These are phyloP conservation scores for Acipenser oxyrinchus DNA, from an alignment of 2,797 vertebrate genomes.

Conservation along the genomic window DNA sequence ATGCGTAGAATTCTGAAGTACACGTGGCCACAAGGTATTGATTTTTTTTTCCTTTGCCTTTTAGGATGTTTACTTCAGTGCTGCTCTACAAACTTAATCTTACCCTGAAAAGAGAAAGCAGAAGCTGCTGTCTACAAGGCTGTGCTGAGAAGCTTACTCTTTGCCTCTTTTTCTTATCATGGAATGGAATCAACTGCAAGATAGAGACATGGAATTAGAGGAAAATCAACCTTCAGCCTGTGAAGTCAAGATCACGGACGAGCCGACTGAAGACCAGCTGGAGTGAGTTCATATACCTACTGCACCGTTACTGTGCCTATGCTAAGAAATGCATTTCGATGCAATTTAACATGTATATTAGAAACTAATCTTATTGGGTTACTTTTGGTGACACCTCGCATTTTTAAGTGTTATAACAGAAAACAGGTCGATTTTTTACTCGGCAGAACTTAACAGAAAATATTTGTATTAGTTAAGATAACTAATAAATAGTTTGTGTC, in stretches of 20 bases:
- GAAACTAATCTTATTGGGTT: no score
- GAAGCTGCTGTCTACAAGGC: conserved; percentile 23
- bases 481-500: no score
- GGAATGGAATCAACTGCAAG: conserved; percentile 34
- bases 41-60: conserved; percentile 47
- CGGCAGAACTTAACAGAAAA: not conserved
- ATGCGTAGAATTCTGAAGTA: conserved; percentile 60
- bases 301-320: not conserved
- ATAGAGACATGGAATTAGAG: conserved; percentile 47
- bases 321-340: no score
- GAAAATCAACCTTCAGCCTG: conserved; percentile 42
- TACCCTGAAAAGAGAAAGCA: conserved; percentile 38
- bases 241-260: conserved; percentile 40
- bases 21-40: conserved; percentile 56
- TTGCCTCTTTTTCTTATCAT: conserved; percentile 39
- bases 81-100: conserved; percentile 47
- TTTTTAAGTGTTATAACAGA: no score
- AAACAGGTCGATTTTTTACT: no score
- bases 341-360: no score
- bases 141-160: conserved; percentile 18
- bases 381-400: no score
- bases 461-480: no score
- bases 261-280: conserved; percentile 27
- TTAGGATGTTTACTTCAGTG: conserved; percentile 30
- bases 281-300: conserved; percentile 36